Percentiles rank a stretch among this genome's conserved stretches.
These are phyloP conservation scores for Reinhardtius hippoglossoides DNA, from an alignment of 2,113 vertebrate species.

Conservation along the genomic window DNA sequence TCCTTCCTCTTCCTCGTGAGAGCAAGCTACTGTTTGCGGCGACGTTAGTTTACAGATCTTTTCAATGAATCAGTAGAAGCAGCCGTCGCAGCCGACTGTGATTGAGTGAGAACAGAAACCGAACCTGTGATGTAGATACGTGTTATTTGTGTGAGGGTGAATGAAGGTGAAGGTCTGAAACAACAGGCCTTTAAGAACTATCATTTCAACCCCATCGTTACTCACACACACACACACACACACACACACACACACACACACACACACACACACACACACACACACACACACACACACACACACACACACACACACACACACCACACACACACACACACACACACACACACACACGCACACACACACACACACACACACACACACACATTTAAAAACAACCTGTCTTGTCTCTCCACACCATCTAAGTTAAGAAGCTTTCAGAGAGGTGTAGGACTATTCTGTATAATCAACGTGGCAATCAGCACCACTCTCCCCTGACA, in stretches of 20 bases:
- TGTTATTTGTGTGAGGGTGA: not conserved
- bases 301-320: not conserved
- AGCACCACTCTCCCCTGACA: slow-evolving; percentile 40
- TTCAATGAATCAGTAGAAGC: not conserved
- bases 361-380: not conserved
- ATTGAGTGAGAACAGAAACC: not conserved
- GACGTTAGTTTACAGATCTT: too few species aligned
- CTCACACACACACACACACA: not conserved
- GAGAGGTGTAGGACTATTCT: slow-evolving; percentile 59
- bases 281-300: not conserved
- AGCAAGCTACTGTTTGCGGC: too few species aligned
- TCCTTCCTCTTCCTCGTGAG: too few species aligned
- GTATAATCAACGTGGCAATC: slow-evolving; percentile 79
- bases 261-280: not conserved
- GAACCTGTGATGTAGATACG: not conserved
- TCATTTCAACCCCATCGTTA: not conserved
- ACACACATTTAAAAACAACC: slow-evolving; percentile 21
- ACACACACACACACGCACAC: not conserved
- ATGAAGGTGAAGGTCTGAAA: not conserved
- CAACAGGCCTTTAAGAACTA: not conserved
- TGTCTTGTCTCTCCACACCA: slow-evolving; percentile 39
- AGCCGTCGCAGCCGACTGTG: too few species aligned
- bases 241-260: not conserved
- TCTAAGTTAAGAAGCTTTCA: slow-evolving; percentile 63
- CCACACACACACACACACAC: not conserved